Conservation (phyloP, 1,140 invertebrate genomes). For the Musca vetustissima region DNA sequence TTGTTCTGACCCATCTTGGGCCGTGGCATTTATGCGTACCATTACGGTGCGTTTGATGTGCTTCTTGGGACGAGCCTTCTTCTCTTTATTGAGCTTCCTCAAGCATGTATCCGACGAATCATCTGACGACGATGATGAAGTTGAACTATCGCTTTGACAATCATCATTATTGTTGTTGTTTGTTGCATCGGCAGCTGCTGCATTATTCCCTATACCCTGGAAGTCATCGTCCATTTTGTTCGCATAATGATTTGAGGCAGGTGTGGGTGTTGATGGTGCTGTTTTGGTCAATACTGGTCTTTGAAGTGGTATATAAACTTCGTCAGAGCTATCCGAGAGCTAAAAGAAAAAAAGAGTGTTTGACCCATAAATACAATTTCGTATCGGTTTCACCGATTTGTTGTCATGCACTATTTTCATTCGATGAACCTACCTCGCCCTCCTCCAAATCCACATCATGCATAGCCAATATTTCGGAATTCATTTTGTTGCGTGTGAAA, state of each 20-base stretch:
- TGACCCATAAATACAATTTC: not conserved
- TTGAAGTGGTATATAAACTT: constrained; percentile 57
- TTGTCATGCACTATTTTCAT: not conserved
- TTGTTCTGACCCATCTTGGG: constrained; percentile 42
- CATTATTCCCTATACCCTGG: constrained; percentile 36
- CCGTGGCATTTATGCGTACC: constrained; percentile 57
- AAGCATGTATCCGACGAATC: constrained; percentile 45
- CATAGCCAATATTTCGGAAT: constrained; percentile 34
- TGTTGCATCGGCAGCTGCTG: no score
- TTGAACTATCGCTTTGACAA: constrained; percentile 8
- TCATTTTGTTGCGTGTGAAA: constrained; percentile 29
- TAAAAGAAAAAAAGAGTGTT: constrained; percentile 29
- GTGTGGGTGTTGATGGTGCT: constrained; percentile 24
- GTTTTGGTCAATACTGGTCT: constrained; percentile 45
- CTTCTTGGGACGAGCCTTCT: constrained; percentile 1
- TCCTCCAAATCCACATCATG: constrained; percentile 54
- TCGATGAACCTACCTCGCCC: constrained; percentile 54
- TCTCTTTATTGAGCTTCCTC: constrained; percentile 42
- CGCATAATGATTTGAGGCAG: constrained; percentile 27
- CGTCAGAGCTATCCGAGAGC: constrained; percentile 39
- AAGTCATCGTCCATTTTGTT: constrained; percentile 41
- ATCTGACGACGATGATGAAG: constrained; percentile 36
- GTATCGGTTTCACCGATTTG: not conserved
- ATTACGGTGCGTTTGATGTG: constrained; percentile 51
- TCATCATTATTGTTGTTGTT: not conserved